Conservation (phyloP, 2,113 vertebrate species). For the Tetrao urogallus region DNA sequence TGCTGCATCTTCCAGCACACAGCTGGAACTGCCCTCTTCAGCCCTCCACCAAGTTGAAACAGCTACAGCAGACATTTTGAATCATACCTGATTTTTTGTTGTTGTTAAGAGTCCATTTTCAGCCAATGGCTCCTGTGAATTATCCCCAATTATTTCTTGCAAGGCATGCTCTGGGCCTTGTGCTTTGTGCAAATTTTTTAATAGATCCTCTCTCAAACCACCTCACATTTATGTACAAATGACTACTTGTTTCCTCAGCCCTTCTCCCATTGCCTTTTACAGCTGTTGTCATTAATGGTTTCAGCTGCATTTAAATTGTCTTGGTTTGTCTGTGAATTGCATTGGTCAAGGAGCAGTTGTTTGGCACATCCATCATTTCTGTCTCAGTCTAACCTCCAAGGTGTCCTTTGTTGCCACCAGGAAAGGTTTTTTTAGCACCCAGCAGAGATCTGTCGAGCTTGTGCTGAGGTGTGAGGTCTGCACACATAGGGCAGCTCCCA, state of each 20-base stretch:
- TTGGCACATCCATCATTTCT: background rate
- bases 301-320: background rate
- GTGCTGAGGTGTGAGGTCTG: background rate
- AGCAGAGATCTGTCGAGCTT: background rate
- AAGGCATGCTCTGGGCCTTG: rapidly evolving
- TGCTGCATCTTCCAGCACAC: rapidly evolving
- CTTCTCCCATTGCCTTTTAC: background rate
- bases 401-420: background rate
- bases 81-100: background rate
- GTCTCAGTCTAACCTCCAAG: background rate
- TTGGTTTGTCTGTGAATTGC: background rate
- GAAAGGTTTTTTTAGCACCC: background rate
- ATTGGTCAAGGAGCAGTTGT: background rate
- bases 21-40: background rate
- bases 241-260: background rate
- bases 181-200: background rate
- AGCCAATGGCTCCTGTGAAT: background rate
- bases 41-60: background rate
- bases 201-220: background rate
- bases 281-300: background rate
- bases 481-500: background rate
- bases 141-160: background rate
- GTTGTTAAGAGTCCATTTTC: background rate
- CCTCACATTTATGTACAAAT: background rate
- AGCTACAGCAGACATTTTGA: background rate